phyloP scores from a whole-genome alignment of 2,888 invertebrate genomes.

The Rhyacophila evoluta region DNA sequence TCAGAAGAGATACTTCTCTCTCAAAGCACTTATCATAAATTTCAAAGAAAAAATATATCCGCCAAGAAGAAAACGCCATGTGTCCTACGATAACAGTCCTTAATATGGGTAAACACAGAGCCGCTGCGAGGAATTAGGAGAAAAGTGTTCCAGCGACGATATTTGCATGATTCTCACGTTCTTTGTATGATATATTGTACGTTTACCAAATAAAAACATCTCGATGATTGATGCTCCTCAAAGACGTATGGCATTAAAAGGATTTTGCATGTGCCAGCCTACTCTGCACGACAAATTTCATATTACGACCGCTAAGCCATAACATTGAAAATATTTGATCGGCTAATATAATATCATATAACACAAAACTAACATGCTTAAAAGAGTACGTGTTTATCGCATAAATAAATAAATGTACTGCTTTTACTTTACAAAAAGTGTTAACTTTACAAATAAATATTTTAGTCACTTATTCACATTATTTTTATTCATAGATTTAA shows the following conservation, averaged over 20 bases:
- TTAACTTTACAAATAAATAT: too few species aligned
- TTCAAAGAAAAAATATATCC: slow-evolving; percentile 38
- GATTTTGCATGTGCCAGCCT: slow-evolving; percentile 26
- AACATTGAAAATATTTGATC: neutral
- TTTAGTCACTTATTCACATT: too few species aligned
- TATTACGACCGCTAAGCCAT: neutral
- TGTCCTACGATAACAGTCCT: slow-evolving; percentile 31
- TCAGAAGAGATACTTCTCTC: neutral
- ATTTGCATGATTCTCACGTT: slow-evolving; percentile 48
- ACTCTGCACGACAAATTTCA: neutral
- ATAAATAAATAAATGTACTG: too few species aligned
- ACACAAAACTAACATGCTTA: too few species aligned
- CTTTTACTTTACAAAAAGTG: too few species aligned
- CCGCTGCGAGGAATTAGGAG: slow-evolving; percentile 38
- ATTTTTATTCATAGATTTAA: too few species aligned
- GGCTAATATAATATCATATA: neutral
- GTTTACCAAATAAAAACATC: slow-evolving; percentile 47
- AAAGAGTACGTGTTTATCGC: too few species aligned
- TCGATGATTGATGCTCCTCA: slow-evolving; percentile 41
- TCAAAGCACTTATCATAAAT: slow-evolving; percentile 29
- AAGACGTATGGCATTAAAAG: slow-evolving; percentile 34
- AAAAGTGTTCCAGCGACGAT: slow-evolving; percentile 9
- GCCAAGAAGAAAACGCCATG: slow-evolving; percentile 30
- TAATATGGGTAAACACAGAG: slow-evolving; percentile 22
- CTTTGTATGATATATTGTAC: slow-evolving; percentile 17